Evolutionary conservation across 2,113 vertebrate genomes (phyloP).

Genomic region (Chaetorhynchus papuensis): DNA sequence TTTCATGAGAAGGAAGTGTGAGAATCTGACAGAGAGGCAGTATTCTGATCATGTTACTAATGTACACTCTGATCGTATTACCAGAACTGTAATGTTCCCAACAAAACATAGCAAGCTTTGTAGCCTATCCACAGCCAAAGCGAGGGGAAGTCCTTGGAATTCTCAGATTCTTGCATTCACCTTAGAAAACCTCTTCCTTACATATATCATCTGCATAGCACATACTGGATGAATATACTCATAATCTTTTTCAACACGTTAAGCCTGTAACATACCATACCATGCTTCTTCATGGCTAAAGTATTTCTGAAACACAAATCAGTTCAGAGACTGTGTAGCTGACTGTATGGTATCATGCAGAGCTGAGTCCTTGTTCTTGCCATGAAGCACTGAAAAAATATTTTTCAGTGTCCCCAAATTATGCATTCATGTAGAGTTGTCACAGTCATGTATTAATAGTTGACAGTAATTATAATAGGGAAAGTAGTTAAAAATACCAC

Average conservation of each 20-base stretch:
- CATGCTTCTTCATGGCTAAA: background rate
- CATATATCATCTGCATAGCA: background rate
- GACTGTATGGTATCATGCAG: background rate
- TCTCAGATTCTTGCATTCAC: background rate
- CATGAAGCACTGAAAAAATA: background rate
- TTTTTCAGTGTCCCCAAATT: background rate
- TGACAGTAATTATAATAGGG: background rate
- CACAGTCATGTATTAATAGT: background rate
- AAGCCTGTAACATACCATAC: background rate
- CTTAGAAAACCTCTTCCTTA: background rate
- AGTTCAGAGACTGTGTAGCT: background rate
- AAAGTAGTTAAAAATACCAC: background rate
- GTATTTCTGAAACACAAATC: background rate
- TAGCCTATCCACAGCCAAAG: background rate
- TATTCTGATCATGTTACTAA: background rate
- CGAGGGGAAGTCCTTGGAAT: background rate
- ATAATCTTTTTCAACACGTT: background rate
- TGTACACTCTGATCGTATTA: background rate
- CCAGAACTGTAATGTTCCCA: background rate
- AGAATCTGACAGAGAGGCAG: background rate
- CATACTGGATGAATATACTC: background rate
- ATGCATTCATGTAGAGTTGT: background rate
- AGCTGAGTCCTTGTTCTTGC: background rate
- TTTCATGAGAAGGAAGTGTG: background rate
- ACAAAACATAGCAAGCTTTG: accelerated